Conservation (phyloP, 2,888 invertebrate species). For the Cataglyphis altisquamis region DNA sequence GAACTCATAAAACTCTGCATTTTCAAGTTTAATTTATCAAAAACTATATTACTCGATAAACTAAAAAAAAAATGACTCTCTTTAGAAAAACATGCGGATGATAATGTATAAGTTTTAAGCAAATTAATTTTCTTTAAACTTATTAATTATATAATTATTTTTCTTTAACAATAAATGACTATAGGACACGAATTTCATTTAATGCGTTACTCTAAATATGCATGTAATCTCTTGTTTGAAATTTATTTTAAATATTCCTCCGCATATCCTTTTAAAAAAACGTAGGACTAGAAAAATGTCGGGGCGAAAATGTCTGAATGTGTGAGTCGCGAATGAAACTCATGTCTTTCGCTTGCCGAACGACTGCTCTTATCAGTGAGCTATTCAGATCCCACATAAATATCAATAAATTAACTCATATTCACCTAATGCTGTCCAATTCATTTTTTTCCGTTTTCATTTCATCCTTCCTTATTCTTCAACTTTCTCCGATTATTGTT, state of each 20-base stretch:
- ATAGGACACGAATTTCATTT: not conserved
- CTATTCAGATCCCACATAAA: not conserved
- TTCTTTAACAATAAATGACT: not conserved
- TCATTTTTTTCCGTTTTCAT: conserved; percentile 27
- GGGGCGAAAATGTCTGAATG: not conserved
- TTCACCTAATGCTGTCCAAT: not conserved
- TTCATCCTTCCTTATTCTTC: conserved; percentile 40
- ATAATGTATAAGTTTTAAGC: not conserved
- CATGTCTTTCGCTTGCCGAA: not conserved
- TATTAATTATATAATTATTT: too few relatives aligned
- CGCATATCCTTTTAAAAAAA: not conserved
- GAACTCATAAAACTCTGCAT: not conserved
- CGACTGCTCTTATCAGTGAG: not conserved
- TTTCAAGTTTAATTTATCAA: not conserved
- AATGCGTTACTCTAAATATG: not conserved
- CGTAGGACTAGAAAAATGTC: not conserved
- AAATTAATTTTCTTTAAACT: not conserved
- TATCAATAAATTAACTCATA: not conserved
- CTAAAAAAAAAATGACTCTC: not conserved
- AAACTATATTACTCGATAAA: not conserved
- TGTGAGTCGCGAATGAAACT: not conserved
- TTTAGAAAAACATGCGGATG: not conserved
- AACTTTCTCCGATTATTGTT: conserved; percentile 28
- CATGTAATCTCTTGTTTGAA: not conserved
- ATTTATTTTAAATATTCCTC: not conserved